Base-by-base conservation (phyloP, 1,140 invertebrate species). In the Manduca sexta region DNA sequence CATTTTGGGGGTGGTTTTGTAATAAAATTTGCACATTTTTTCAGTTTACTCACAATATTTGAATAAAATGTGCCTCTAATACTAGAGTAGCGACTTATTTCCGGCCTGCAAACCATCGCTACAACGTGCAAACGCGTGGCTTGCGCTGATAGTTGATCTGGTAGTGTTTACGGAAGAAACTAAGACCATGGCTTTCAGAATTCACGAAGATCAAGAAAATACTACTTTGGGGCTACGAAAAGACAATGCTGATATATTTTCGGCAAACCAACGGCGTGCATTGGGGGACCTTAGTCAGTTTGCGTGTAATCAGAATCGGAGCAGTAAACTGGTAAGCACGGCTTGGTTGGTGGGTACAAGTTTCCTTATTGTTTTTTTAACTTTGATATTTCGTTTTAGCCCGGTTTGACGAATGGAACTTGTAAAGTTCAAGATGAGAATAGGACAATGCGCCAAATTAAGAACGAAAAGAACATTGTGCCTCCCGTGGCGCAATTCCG, bases 171-270 rank as follows among this genome's bases (percentile, higher is more conserved):
- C 68, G 67, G 65, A 80, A 74, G 59, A 65, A 74, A 60, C 64
- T 56, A 56, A 52, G 45, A 60, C 70, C 76, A 92, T 92, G 90
- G 90, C 90, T 73, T 88, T 92, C 67, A 84, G 88, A 73, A 88
- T 92, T 60, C 88, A 90, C 72, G 89, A 91, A 58, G 90, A 92
- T 77, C 90, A 91, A 78, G 91, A 92, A 84, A 92, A 92, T 60
- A 53, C 74, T 43, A 56, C 78, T 37, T 62, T 80, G 45, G 75
- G 61, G 38, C 48, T 75, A 17, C 69, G 75, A 53, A 85, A 85
- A 72, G 88, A 85, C 56, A 66, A 77, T 59, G 62, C 66, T 46
- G 73, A 82, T 49, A 60, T 78, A 42, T 86, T 84, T 77, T 67
- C 75, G 39, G 57, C 78, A 45, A 82, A 81, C 16, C 85, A 88